These are phyloP conservation scores for Aradus depressus DNA, from an alignment of 2,888 invertebrate genomes.

Conservation along the genomic window DNA sequence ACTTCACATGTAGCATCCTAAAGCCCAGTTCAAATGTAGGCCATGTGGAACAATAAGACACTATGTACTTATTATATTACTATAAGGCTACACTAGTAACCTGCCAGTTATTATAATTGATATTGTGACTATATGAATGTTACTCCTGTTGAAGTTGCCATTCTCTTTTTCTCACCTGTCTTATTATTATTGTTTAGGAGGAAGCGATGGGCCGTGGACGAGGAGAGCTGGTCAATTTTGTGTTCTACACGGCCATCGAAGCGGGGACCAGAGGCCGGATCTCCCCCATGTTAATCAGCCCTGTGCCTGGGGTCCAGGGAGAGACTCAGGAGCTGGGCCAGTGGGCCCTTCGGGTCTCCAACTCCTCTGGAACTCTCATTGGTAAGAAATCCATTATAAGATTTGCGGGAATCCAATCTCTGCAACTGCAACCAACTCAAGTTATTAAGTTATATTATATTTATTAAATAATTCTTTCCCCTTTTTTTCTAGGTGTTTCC, in stretches of 20 bases:
- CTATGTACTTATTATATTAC: too few relatives aligned
- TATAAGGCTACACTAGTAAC: too few relatives aligned
- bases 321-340: slow-evolving; percentile 65
- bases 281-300: slow-evolving; percentile 41
- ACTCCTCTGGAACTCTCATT: slow-evolving; percentile 38
- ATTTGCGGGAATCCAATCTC: too few relatives aligned
- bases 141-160: too few relatives aligned
- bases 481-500: slow-evolving; percentile 44
- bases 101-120: too few relatives aligned
- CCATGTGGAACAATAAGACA: too few relatives aligned
- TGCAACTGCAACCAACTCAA: neutral
- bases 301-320: slow-evolving; percentile 54
- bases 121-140: too few relatives aligned
- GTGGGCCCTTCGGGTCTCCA: slow-evolving; percentile 52
- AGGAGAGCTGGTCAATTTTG: slow-evolving; percentile 45
- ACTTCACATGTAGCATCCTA: too few relatives aligned
- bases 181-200: slow-evolving; percentile 19
- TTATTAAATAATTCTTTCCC: slow-evolving; percentile 31
- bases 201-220: slow-evolving; percentile 34
- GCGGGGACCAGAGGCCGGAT: slow-evolving; percentile 50
- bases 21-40: too few relatives aligned
- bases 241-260: slow-evolving; percentile 77
- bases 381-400: slow-evolving; percentile 8
- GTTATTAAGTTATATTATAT: slow-evolving; percentile 32
- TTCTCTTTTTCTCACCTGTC: too few relatives aligned